Evolutionary conservation across 2,113 vertebrate genomes (phyloP).

Genomic region (Ptychochromis oligacanthus): DNA sequence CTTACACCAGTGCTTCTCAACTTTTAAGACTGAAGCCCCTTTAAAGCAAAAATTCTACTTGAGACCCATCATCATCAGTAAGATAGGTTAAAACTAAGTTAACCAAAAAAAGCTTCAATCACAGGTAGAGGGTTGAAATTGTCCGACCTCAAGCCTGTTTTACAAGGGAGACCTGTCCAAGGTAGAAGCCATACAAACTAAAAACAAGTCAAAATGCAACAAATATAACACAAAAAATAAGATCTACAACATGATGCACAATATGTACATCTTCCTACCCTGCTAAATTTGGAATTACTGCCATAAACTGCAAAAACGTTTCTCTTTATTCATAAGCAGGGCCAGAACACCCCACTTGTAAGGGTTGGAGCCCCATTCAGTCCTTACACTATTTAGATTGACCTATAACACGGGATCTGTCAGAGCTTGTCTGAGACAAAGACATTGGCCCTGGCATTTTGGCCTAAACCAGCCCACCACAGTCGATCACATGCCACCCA

Average conservation of each 20-base stretch:
- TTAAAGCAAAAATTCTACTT: neutral
- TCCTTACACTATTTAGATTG: neutral
- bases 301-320: neutral
- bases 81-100: neutral
- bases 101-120: neutral
- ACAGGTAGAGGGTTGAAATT: neutral
- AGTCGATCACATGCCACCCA: neutral
- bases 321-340: neutral
- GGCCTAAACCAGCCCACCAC: neutral
- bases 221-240: too few relatives aligned
- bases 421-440: neutral
- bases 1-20: neutral
- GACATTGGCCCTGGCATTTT: neutral
- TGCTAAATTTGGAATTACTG: neutral
- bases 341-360: neutral
- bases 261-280: neutral
- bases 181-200: too few relatives aligned
- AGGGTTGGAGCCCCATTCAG: neutral
- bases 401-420: accelerated
- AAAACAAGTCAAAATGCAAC: too few relatives aligned
- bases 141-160: neutral
- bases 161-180: too few relatives aligned
- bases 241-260: too few relatives aligned
- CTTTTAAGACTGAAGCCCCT: neutral
- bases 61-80: neutral